Evolutionary conservation across 2,113 vertebrate species (phyloP), one percentile per base, ranked within the genome.

Genomic region (Paracanthobrama guichenoti): DNA sequence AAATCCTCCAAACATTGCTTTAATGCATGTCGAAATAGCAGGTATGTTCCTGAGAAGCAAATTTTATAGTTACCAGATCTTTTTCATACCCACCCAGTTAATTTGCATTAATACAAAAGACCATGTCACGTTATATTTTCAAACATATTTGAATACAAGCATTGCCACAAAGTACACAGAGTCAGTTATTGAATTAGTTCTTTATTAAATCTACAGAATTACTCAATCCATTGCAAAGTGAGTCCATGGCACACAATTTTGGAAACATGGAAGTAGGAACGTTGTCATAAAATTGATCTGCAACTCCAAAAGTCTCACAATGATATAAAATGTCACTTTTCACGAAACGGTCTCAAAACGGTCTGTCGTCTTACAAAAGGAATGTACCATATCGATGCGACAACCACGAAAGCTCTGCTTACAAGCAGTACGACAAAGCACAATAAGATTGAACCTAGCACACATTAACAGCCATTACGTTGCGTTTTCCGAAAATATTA

Each of bases 151-250:
- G 66, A 39, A 78, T 62, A 28, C 7, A 57, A 67, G 13, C 20
- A 57, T 16, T 48, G 24, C 4, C 50, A 78, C 22, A 71, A 44
- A 85, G 4, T 10, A 42, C 35, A 69, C 26, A 79, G 3, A 59
- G 50, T 18, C 79, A 67, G 9, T 81, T 81, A 74, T 75, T 89
- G 22, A 69, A 69, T 69, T 16, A n/a, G 86, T 89, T 91, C 90
- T 93, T 93, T 94, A 95, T 93, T 94, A 92, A 94, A 93, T 92
- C 90, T 91, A 91, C 90, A 91, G 89, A 92, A 91, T 93, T 90
- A 89, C 90, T 92, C 88, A 57, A 55, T 78, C 80, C 31, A 78
- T 87, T 93, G 92, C 86, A 91, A 94, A 93, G 91, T 90, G 84
- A 88, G 89, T 90, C 91, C 88, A 91, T 92, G 87, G 24, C 39